Evolutionary conservation across 2,888 invertebrate genomes (phyloP), one percentile per base, ranked within the genome.

Genomic region (Chydorus sphaericus): DNA sequence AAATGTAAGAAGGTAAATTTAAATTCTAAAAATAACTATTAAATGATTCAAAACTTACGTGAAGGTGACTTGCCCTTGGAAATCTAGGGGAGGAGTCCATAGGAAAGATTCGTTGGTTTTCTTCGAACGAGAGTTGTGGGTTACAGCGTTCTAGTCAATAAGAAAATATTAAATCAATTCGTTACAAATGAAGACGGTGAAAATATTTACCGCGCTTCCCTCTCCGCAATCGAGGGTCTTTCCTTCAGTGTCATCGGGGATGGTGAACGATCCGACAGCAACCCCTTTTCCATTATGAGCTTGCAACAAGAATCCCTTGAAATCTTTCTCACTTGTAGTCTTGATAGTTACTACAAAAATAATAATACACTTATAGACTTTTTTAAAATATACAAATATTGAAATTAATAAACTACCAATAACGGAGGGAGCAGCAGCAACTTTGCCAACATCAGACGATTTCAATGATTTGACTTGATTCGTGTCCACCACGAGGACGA

Each of bases 81-180:
- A 53, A 23, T 53, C 37, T 23, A 23, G 26, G 23, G 53, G 53
- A 7, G 53, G 53, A 53, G 37, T 28, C 53, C 53, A 53, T 23
- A 28, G 20, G 36, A 53, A 38, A n/a, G 29, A 29, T 38, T 37
- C 53, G 28, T n/a, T 28, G 37, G 23, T 53, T 14, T 36, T 53
- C 1, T 20, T 28, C n/a, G 18, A 7, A 7, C 53, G 53, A 36
- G 29, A 37, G 10, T 36, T n/a, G 10, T 53, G 53, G 3, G 53
- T 53, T 16, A 53, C 53, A 10, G 53, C 38, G 38, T 38, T 53
- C 53, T 53, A n/a, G n/a, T n/a, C n/a, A n/a, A n/a, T n/a, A n/a
- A n/a, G 37, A 16, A 23, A 23, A 16, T 23, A 48, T 26, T n/a
- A n/a, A n/a, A n/a, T n/a, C n/a, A n/a, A n/a, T n/a, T n/a, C n/a